Evolutionary conservation across 30 jellyfish, hydroid and myxozoan genomes (phyloP).

Genomic region (Clytia hemisphaerica): DNA sequence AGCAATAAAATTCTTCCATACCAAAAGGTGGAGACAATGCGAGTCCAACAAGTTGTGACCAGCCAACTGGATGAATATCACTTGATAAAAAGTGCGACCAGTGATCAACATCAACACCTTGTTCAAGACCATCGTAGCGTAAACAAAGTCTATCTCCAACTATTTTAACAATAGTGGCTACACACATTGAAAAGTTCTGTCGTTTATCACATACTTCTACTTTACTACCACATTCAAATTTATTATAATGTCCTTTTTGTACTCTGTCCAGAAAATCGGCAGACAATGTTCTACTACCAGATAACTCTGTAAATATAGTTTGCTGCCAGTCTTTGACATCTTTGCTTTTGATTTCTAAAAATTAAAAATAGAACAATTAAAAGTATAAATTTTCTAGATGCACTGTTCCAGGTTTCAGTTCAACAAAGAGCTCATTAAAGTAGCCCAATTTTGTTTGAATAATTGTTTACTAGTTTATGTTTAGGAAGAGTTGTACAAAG

Average conservation of each 20-base stretch:
- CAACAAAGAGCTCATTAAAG: too few species aligned
- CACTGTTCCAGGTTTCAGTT: too few species aligned
- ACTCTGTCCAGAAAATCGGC: conserved; percentile 81
- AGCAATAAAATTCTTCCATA: too few species aligned
- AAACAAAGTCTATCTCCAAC: conserved; percentile 89
- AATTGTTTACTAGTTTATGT: too few species aligned
- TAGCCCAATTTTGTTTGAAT: too few species aligned
- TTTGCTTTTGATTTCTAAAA: conserved; percentile 54
- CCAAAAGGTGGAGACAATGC: conserved; percentile 90
- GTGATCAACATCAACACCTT: conserved; percentile 58
- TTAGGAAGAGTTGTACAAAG: too few species aligned
- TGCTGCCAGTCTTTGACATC: conserved; percentile 95
- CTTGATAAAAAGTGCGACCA: conserved; percentile 80
- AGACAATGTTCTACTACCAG: conserved; percentile 91
- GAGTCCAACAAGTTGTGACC: conserved; percentile 96
- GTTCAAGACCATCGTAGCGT: conserved; percentile 92
- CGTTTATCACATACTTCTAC: conserved; percentile 87
- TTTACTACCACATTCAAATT: conserved; percentile 86
- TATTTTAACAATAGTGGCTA: conserved; percentile 82
- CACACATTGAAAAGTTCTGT: conserved; percentile 84
- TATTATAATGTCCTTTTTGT: conserved; percentile 66
- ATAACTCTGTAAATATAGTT: conserved; percentile 60
- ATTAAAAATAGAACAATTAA: background rate
- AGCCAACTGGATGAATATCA: conserved; percentile 95
- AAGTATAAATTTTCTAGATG: background rate